Conservation (phyloP, 2,797 vertebrate genomes). For the Benthosema pterotum region DNA sequence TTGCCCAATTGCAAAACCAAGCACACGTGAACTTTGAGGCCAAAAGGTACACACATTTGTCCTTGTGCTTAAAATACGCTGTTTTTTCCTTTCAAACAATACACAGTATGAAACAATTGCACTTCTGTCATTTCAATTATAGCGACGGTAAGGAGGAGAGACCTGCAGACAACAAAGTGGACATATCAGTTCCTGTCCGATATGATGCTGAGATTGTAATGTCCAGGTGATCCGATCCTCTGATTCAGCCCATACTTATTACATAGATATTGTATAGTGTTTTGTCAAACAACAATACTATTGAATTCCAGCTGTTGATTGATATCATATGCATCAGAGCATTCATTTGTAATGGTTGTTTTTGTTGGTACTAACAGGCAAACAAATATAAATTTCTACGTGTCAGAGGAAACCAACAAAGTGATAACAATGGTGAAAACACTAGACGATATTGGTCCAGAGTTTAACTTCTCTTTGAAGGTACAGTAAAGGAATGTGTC, state of each 20-base stretch:
- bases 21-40: constrained; percentile 80
- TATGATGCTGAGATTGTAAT: constrained; percentile 88
- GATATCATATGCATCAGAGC: background rate
- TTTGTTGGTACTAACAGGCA: constrained; percentile 68
- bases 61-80: no score
- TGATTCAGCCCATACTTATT: background rate
- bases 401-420: constrained; percentile 72
- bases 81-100: no score
- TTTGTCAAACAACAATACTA: background rate
- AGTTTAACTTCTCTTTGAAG: constrained; percentile 89
- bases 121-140: constrained; percentile 44
- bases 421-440: constrained; percentile 76
- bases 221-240: constrained; percentile 77
- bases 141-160: constrained; percentile 86
- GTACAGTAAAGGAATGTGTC: constrained; percentile 60
- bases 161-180: constrained; percentile 79
- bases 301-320: background rate
- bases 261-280: background rate
- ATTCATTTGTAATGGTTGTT: background rate
- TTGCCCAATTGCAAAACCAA: constrained; percentile 79
- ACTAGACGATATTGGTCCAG: constrained; percentile 87
- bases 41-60: constrained; percentile 76
- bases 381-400: constrained; percentile 87
- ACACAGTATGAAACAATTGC: background rate
- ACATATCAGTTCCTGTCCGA: constrained; percentile 77